Evolutionary conservation across 2,113 vertebrate genomes (phyloP).

Genomic region (Zapornia atra): DNA sequence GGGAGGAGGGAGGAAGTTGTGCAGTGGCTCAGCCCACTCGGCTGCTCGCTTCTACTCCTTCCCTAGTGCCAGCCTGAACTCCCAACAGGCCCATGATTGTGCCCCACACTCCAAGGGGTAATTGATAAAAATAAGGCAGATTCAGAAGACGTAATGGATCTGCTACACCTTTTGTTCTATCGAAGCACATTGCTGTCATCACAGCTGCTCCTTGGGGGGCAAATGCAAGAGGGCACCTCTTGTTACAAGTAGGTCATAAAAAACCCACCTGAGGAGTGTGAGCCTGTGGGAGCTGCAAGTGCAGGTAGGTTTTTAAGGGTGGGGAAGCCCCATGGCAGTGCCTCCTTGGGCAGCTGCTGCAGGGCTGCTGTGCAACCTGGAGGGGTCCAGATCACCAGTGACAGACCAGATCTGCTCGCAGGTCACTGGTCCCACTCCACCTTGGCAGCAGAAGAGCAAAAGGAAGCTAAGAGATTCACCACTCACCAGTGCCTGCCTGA

Average conservation of each 20-base stretch:
- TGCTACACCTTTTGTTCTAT: background rate
- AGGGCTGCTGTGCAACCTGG: background rate
- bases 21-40: background rate
- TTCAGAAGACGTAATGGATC: background rate
- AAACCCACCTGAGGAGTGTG: background rate
- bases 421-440: background rate
- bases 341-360: background rate
- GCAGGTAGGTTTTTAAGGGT: background rate
- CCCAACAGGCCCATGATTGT: background rate
- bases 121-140: background rate
- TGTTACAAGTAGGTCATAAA: background rate
- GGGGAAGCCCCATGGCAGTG: background rate
- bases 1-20: accelerated
- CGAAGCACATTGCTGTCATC: background rate
- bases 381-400: accelerated
- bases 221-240: background rate
- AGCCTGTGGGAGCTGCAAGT: background rate
- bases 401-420: accelerated
- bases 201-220: background rate
- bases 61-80: background rate
- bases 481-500: background rate
- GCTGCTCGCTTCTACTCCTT: background rate
- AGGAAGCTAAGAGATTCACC: background rate
- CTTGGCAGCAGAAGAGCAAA: background rate
- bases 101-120: background rate